These are phyloP conservation scores for Melanchra persicariae DNA, from an alignment of 2,888 invertebrate genomes.

Conservation along the genomic window DNA sequence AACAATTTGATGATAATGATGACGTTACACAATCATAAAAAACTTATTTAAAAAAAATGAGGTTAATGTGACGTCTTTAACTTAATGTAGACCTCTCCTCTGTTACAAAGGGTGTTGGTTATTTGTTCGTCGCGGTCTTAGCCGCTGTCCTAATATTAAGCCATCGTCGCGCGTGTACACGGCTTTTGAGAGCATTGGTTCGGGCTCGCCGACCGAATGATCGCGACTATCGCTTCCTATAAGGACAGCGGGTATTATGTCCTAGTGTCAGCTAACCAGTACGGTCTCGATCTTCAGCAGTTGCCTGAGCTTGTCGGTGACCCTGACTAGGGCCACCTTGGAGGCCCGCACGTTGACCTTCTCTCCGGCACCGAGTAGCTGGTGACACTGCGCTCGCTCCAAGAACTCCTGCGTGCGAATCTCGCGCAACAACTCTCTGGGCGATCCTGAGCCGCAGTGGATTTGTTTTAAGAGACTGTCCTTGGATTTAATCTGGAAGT, in stretches of 20 bases:
- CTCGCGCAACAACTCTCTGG: conserved; percentile 91
- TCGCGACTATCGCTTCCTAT: conserved; percentile 2
- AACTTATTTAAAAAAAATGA: conserved; percentile 23
- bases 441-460: conserved; percentile 91
- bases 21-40: conserved; percentile 15
- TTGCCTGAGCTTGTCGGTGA: conserved; percentile 95
- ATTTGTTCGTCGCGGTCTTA: conserved; percentile 41
- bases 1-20: conserved; percentile 35
- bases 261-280: conserved; percentile 91
- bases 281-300: conserved; percentile 95
- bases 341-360: conserved; percentile 95
- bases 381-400: conserved; percentile 95
- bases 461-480: conserved; percentile 95
- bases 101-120: conserved; percentile 26
- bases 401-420: conserved; percentile 95
- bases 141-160: not conserved
- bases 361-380: conserved; percentile 94
- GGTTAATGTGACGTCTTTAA: conserved; percentile 15
- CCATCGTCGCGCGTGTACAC: not conserved
- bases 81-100: conserved; percentile 35
- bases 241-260: conserved; percentile 2
- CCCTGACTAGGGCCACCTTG: conserved; percentile 95
- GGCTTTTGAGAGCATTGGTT: not conserved
- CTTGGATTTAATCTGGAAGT: conserved; percentile 94
- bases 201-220: not conserved